phyloP scores from a whole-genome alignment of 2,888 invertebrate species.

The Conus canariensis region DNA sequence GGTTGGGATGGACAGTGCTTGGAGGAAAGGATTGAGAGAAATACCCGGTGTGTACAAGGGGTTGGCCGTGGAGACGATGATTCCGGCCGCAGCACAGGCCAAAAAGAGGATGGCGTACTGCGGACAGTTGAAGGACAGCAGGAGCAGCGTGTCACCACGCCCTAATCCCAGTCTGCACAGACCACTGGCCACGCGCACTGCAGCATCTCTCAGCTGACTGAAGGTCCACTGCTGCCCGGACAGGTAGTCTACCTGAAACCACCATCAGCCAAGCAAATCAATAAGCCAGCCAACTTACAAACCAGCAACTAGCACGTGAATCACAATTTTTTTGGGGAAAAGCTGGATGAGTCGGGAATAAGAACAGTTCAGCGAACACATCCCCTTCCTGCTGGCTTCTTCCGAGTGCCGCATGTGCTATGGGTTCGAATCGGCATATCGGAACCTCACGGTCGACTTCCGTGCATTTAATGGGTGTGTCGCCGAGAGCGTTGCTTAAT shows the following conservation, averaged over 20 bases:
- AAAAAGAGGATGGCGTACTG: conserved; percentile 68
- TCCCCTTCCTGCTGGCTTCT: too few species aligned
- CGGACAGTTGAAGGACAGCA: conserved; percentile 70
- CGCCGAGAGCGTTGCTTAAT: too few species aligned
- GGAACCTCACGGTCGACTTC: too few species aligned
- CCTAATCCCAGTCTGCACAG: conserved; percentile 65
- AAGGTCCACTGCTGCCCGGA: conserved; percentile 66
- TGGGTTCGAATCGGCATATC: too few species aligned
- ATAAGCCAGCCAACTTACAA: background rate
- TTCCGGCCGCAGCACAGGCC: conserved; percentile 62
- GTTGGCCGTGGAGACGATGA: conserved; percentile 65
- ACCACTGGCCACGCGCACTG: conserved; percentile 64
- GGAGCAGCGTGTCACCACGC: conserved; percentile 68
- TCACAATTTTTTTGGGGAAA: too few species aligned
- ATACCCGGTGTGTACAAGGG: conserved; percentile 66
- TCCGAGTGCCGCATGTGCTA: too few species aligned
- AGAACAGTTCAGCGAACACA: too few species aligned
- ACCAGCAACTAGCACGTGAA: too few species aligned
- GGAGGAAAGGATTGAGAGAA: background rate
- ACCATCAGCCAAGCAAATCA: background rate
- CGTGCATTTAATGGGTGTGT: too few species aligned
- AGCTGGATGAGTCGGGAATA: too few species aligned
- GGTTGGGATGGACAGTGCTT: background rate
- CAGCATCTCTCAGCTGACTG: conserved; percentile 59
- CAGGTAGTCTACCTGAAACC: conserved; percentile 64